Evolutionary conservation across 2,113 vertebrate species (phyloP).

Genomic region (Caracal caracal): DNA sequence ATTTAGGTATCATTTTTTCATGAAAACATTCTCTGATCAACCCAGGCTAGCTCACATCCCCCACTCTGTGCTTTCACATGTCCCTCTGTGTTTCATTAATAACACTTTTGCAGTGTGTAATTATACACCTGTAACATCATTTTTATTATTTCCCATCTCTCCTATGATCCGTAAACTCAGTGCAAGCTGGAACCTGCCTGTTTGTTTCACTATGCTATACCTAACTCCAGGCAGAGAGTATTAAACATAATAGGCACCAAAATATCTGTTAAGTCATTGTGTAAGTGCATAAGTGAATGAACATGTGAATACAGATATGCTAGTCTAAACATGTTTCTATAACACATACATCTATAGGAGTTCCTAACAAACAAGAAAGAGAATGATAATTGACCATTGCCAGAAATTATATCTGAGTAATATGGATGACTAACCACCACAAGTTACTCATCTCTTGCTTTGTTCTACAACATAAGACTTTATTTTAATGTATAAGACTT

Average conservation of each 20-base stretch:
- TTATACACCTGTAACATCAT: not conserved
- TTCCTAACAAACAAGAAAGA: not conserved
- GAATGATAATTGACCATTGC: not conserved
- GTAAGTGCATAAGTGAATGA: not conserved
- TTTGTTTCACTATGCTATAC: not conserved
- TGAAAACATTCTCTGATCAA: not conserved
- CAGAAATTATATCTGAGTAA: not conserved
- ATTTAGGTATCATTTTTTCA: not conserved
- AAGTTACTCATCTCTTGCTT: not conserved
- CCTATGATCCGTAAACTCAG: not conserved
- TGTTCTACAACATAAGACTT: too few relatives aligned
- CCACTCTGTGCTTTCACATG: not conserved
- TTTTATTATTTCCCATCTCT: not conserved
- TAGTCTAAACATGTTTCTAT: not conserved
- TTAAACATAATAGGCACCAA: not conserved
- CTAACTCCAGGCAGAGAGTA: not conserved
- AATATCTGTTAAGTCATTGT: not conserved
- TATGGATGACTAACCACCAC: not conserved
- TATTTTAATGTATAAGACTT: not conserved
- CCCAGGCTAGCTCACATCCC: not conserved
- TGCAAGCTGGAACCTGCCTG: slow-evolving; percentile 28
- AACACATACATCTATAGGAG: not conserved
- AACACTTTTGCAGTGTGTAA: not conserved
- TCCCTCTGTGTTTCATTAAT: not conserved
- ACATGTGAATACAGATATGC: not conserved